Conservation (phyloP, 2,113 vertebrate species). For the Dicentrarchus labrax region DNA sequence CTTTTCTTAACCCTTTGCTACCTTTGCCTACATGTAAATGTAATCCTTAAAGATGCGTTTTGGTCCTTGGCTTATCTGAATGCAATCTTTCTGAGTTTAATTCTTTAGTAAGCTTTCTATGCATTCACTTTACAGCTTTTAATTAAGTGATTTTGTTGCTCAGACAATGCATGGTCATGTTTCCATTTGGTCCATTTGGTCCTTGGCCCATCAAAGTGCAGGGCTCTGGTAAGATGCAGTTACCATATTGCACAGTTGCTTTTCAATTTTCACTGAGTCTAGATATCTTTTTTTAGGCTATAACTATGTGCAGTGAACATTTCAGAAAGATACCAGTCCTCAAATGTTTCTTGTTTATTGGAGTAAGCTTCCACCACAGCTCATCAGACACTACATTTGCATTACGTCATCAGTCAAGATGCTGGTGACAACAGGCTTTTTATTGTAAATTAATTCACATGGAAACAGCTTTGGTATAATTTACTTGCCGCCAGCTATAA, state of each 20-base stretch:
- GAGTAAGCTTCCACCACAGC: not conserved
- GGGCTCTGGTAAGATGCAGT: not conserved
- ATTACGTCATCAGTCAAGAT: slow-evolving; percentile 10
- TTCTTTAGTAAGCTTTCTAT: not conserved
- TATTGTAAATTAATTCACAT: slow-evolving; percentile 6
- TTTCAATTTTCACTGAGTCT: not conserved
- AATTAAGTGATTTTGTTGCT: not conserved
- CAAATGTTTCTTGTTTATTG: not conserved
- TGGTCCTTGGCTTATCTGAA: not conserved
- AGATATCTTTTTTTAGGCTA: not conserved
- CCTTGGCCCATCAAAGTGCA: not conserved
- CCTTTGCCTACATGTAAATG: not conserved
- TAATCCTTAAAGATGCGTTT: not conserved
- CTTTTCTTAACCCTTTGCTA: slow-evolving; percentile 26
- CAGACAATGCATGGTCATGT: not conserved
- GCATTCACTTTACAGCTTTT: not conserved
- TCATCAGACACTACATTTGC: slow-evolving; percentile 1
- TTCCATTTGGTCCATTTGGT: not conserved
- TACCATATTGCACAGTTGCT: not conserved
- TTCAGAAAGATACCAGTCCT: not conserved
- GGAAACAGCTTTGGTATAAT: slow-evolving; percentile 21
- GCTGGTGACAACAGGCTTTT: slow-evolving; percentile 4
- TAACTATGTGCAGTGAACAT: not conserved
- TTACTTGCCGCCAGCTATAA: slow-evolving; percentile 4
- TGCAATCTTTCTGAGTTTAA: not conserved